A percentile compares a stretch with the other conserved stretches of the same genome.
Conservation (phyloP, 2,113 vertebrate species). For the Athene noctua region DNA sequence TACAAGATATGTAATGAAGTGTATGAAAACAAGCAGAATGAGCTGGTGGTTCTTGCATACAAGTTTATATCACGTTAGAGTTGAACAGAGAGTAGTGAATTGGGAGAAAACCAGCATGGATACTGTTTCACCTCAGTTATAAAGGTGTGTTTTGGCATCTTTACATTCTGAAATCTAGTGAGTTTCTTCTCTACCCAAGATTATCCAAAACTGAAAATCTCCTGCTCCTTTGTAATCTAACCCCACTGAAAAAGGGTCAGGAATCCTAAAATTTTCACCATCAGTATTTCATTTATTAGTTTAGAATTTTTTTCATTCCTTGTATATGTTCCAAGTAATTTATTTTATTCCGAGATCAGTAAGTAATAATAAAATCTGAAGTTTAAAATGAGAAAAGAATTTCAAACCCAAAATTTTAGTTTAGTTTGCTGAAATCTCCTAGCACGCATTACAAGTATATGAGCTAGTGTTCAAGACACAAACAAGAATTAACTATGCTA, state of each 20-base stretch:
- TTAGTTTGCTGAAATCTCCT: background rate
- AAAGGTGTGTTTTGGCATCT: background rate
- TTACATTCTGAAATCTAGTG: background rate
- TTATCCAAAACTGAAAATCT: slow-evolving; percentile 31
- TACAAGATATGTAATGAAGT: slow-evolving; percentile 68
- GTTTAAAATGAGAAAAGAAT: slow-evolving; percentile 9
- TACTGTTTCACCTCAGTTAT: slow-evolving; percentile 43
- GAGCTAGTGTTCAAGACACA: background rate
- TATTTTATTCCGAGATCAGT: background rate
- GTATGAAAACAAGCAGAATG: slow-evolving; percentile 71
- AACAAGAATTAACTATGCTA: slow-evolving; percentile 21
- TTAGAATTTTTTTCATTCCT: slow-evolving; percentile 3
- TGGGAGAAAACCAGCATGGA: slow-evolving; percentile 7
- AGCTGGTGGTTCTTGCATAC: slow-evolving; percentile 63
- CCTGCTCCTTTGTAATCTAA: background rate
- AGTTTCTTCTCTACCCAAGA: background rate
- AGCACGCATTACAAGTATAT: background rate
- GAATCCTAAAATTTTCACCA: slow-evolving; percentile 57
- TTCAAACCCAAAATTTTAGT: background rate
- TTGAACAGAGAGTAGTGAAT: slow-evolving; percentile 23
- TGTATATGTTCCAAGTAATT: background rate
- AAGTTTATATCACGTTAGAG: slow-evolving; percentile 49
- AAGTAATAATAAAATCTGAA: background rate
- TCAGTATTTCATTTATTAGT: slow-evolving; percentile 43
- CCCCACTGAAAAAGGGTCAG: background rate